These are phyloP conservation scores for Ciconia nigra DNA, from an alignment of 2,797 vertebrate species.

Conservation along the genomic window DNA sequence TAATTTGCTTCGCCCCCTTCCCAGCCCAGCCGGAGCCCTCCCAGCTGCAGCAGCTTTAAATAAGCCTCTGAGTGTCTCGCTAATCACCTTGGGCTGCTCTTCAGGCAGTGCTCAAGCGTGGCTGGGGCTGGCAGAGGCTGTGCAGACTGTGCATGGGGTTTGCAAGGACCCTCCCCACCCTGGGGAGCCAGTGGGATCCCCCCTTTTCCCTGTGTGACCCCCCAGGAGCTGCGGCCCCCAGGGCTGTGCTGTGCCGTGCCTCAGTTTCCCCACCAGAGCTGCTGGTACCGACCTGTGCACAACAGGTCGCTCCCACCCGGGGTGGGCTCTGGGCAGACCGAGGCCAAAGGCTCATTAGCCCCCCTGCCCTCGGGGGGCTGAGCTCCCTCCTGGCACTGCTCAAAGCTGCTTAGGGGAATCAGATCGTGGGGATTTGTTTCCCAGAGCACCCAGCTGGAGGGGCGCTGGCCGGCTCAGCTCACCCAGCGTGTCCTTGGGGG, in stretches of 20 bases:
- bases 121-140: not conserved
- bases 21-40: not conserved
- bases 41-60: conserved; percentile 28
- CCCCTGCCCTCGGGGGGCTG: not conserved
- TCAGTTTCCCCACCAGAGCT: not conserved
- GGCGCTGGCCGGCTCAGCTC: not conserved
- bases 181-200: not conserved
- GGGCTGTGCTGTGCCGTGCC: not conserved
- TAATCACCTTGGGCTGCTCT: conserved; percentile 44
- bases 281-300: not conserved
- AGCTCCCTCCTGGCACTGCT: conserved; percentile 18
- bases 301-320: not conserved
- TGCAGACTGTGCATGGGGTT: not conserved
- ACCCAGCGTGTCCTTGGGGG: not conserved
- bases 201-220: not conserved
- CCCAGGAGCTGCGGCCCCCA: not conserved
- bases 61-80: conserved; percentile 15
- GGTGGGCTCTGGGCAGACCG: not conserved
- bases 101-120: not conserved
- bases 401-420: conserved; percentile 61
- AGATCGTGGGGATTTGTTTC: conserved; percentile 50
- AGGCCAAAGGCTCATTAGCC: not conserved
- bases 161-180: not conserved
- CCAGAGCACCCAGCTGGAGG: conserved; percentile 16
- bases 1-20: not conserved